Evolutionary conservation across 2,797 vertebrate species (phyloP), one percentile per base, ranked within the genome.

Genomic region (Acanthurus lineatus): DNA sequence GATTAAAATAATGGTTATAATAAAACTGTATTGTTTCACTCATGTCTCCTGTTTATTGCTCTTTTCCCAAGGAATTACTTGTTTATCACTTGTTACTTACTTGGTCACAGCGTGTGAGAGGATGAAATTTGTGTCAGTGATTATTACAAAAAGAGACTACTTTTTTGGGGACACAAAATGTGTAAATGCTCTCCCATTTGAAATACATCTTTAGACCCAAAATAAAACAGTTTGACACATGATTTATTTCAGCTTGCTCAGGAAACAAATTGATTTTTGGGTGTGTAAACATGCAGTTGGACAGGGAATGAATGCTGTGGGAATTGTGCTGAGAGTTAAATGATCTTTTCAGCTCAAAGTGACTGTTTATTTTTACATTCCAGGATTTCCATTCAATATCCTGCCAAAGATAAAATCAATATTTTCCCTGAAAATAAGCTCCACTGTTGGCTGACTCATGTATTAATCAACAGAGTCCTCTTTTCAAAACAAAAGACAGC

Each of bases 171-270:
- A 59, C 22, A n/a, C 16, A 44, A 60, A 22, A 71, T 45, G 12
- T 56, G 20, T 56, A 57, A 54, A 72, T 17, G 2, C 32, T 62
- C 7, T 48, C 28, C 40, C 61, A 49, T 25, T 25, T 56, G 42
- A 81, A 79, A 73, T n/a, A n/a, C 9, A 84, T 57, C 62, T 86
- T 91, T 89, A 73, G 48, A 89, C 62, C 45, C 45, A 70, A 32
- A 32, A 32, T 4, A 32, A 32, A 32, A 32, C 28, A 32, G 28
- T 32, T 25, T 25, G 25, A 25, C 25, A 2, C 2, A 25, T 32
- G 28, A 4, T 4, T 32, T 16, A 22, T 57, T 54, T 45, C 2
- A 65, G 35, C 16, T 56, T 59, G 5, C 3, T 9, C 8, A 20
- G 19, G 1, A 6, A 42, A 49, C 6, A 3, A 54, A 47, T 47